These are phyloP conservation scores for Galagoides demidoff DNA, from an alignment of 2,797 vertebrate species.

Conservation along the genomic window DNA sequence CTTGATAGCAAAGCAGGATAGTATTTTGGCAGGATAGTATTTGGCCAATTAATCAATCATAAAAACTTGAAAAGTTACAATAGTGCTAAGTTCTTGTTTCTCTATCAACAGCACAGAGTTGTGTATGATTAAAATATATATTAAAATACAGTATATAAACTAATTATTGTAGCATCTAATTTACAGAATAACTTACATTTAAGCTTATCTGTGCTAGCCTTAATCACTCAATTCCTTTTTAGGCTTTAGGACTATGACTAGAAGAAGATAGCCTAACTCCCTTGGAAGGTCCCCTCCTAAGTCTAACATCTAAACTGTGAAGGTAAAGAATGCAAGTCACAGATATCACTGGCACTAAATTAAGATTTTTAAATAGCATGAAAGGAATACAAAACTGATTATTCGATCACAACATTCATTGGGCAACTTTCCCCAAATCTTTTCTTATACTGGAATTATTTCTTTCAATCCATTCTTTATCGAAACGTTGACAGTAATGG, in stretches of 20 bases:
- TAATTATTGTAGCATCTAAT: neutral
- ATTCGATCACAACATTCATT: neutral
- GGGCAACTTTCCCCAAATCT: neutral
- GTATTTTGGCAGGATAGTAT: neutral
- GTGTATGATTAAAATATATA: neutral
- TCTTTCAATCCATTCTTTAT: neutral
- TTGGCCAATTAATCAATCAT: neutral
- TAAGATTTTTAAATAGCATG: neutral
- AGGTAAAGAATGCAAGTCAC: neutral
- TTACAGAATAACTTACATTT: slow-evolving; percentile 1
- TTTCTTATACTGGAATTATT: neutral
- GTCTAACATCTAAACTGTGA: neutral
- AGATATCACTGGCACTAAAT: neutral
- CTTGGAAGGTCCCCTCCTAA: neutral
- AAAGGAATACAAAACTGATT: neutral
- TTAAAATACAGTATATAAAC: neutral
- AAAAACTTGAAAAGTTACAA: neutral
- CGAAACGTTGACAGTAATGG: neutral
- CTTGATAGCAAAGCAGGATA: neutral
- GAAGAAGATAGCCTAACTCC: neutral
- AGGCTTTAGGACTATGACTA: neutral
- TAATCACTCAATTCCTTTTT: neutral
- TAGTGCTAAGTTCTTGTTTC: neutral
- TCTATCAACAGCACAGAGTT: neutral
- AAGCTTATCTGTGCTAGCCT: neutral